Base-by-base conservation (phyloP, 2,888 invertebrate genomes). In the Diaperis boleti region DNA sequence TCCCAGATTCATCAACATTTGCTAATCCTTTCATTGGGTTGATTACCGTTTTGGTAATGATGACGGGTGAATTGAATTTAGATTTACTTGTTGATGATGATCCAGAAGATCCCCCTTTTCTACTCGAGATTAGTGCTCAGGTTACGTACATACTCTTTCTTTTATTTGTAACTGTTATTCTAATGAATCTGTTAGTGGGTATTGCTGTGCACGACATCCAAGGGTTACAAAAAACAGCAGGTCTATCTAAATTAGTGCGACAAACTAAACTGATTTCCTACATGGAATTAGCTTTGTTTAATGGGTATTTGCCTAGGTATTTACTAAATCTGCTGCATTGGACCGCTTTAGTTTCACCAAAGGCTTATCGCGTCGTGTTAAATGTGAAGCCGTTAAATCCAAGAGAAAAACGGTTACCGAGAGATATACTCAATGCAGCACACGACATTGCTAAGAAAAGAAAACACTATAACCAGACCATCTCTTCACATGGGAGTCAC, bases 201-300 rank as follows among this genome's bases (percentile, higher is more conserved):
- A 94, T 94, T 69, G 94, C 94, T 0, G 94, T 94, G 2, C 92
- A 94, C 72, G 94, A 94, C 76, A 94, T 94, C 60, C 93, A 93
- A 77, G 93, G 93, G 0, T 82, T 94, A 8, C 89, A 92, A 70
- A 93, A 93, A 83, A 93, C 93, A 0, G 94, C 94, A 0, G 93
- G 92, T 0, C 82, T 94, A 0, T 92, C 92, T 0, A 93, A 93
- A 75, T 83, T 94, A 4, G 93, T 94, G 6, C 85, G 93, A 8
- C 93, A 94, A 80, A 94, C 94, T 0, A 92, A 94, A 81, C 79
- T 94, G n/a, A 93, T 94, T 65, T 92, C 92, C 1, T 93, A 93
- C 75, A 91, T 94, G 82, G 94, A 94, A 75, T 82, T 92, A 22
- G 92, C 93, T 0, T 78, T 94, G 26, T 92, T 93, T 68, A 89